These are phyloP conservation scores for Alexandromys fortis DNA, from an alignment of 2,113 vertebrate species.

Conservation along the genomic window DNA sequence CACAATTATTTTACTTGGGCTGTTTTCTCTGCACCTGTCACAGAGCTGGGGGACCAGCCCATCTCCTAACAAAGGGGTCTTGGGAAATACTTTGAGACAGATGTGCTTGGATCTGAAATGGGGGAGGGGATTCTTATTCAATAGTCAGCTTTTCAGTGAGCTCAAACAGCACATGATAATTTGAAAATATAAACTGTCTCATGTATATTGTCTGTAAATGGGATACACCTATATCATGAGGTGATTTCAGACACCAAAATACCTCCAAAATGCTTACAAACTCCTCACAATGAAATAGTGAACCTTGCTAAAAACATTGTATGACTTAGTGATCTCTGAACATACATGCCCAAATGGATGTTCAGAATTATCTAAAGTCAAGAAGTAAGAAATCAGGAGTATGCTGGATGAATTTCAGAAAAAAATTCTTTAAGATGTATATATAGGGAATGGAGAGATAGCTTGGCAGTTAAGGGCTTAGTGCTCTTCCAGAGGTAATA, in stretches of 20 bases:
- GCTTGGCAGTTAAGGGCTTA: neutral
- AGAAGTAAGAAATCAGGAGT: neutral
- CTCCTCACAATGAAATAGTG: neutral
- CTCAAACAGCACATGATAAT: neutral
- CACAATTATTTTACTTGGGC: neutral
- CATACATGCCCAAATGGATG: neutral
- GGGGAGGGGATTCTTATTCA: neutral
- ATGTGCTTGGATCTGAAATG: neutral
- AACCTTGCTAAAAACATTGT: neutral
- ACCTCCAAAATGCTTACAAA: constrained; percentile 24
- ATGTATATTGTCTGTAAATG: constrained; percentile 12
- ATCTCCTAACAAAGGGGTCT: neutral
- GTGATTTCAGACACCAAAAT: neutral
- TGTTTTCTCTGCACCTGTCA: neutral
- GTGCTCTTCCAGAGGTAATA: neutral
- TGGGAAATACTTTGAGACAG: neutral
- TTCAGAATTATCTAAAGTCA: constrained; percentile 5
- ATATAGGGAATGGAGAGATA: neutral
- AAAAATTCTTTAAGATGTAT: constrained; percentile 24
- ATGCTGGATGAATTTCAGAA: constrained; percentile 31
- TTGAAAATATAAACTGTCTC: neutral
- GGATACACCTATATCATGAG: neutral
- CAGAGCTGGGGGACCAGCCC: neutral
- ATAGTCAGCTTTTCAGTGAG: neutral
- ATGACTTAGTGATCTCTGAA: constrained; percentile 20